A percentile compares a stretch with the other conserved stretches of the same genome.
phyloP scores from a whole-genome alignment of 2,113 vertebrate genomes.

The Leptodactylus fuscus region DNA sequence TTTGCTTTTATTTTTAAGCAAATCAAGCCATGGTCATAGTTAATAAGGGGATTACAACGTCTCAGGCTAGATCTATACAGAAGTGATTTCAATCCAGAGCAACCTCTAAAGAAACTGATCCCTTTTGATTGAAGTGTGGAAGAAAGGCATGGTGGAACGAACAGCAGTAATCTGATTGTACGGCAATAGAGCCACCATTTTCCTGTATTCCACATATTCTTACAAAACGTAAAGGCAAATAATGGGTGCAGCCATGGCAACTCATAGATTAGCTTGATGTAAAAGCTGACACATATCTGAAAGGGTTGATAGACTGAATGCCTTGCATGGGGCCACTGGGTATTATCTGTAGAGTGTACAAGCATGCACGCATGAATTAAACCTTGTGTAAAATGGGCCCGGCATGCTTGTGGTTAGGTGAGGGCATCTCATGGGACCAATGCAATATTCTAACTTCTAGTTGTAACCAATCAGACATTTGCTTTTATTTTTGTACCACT shows the following conservation, averaged over 20 bases:
- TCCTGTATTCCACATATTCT: slow-evolving; percentile 81
- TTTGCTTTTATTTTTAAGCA: slow-evolving; percentile 93
- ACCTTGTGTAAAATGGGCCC: slow-evolving; percentile 74
- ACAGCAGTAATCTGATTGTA: slow-evolving; percentile 85
- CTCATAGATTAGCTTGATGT: slow-evolving; percentile 84
- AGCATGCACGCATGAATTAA: slow-evolving; percentile 79
- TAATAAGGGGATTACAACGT: slow-evolving; percentile 98
- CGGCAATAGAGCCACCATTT: slow-evolving; percentile 84
- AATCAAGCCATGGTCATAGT: slow-evolving; percentile 86
- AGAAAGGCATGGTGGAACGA: slow-evolving; percentile 82
- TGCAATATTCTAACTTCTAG: background rate
- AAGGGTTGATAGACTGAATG: slow-evolving; percentile 75
- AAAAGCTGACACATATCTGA: slow-evolving; percentile 80
- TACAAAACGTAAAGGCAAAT: slow-evolving; percentile 81
- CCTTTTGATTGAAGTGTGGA: slow-evolving; percentile 87
- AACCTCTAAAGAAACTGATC: slow-evolving; percentile 90
- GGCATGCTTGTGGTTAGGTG: slow-evolving; percentile 70
- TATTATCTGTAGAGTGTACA: slow-evolving; percentile 76
- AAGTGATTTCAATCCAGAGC: slow-evolving; percentile 85
- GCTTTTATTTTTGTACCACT: background rate
- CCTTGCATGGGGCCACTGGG: slow-evolving; percentile 76
- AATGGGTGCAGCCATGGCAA: slow-evolving; percentile 81
- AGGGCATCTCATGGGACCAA: background rate
- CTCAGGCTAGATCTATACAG: slow-evolving; percentile 91
- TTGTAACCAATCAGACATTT: background rate